Base-by-base conservation (phyloP, 2,888 invertebrate genomes). In the Melipona bicolor region DNA sequence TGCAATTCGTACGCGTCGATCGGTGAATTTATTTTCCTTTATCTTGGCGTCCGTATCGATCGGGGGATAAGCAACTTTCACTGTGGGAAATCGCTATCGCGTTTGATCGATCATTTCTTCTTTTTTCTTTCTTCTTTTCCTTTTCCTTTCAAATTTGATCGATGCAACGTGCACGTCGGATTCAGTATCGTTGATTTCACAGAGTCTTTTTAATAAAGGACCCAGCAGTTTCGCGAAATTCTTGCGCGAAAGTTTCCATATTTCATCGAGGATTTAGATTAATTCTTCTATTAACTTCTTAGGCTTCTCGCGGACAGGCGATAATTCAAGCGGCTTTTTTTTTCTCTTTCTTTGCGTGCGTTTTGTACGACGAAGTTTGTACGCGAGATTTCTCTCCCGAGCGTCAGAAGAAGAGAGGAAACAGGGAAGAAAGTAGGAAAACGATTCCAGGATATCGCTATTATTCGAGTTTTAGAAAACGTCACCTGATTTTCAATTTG, bases 1-100 rank as follows among this genome's bases (percentile, higher is more conserved):
- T n/a, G 50, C 19, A 49, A 56, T 73, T 78, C 56, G 49, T n/a
- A 67, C 56, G 54, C 32, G 77, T 62, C 62, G 61, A 24, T 49
- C 68, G 54, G 27, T 54, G 64, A 79, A 77, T 62, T 77, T 64
- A 56, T 54, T 54, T 50, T 59, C 69, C 27, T 56, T 71, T 72
- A 72, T 72, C 62, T 43, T 27, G 17, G 3, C 43, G 36, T 56
- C 56, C 17, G 54, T 50, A 49, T 24, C 5, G 49, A 49, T 64
- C 36, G 54, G 17, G 32, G 27, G 24, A n/a, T n/a, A 1, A 1
- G 17, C 54, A 56, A 79, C 69, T 79, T 79, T 79, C 77, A 70
- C 79, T 49, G n/a, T 32, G 61, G 52, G 49, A 56, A 77, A 62
- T 49, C 19, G n/a, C 70, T 56, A 56, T 56, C 52, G 3, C n/a